Conservation (phyloP, 2,797 vertebrate genomes). For the Sebastes oblongus region DNA sequence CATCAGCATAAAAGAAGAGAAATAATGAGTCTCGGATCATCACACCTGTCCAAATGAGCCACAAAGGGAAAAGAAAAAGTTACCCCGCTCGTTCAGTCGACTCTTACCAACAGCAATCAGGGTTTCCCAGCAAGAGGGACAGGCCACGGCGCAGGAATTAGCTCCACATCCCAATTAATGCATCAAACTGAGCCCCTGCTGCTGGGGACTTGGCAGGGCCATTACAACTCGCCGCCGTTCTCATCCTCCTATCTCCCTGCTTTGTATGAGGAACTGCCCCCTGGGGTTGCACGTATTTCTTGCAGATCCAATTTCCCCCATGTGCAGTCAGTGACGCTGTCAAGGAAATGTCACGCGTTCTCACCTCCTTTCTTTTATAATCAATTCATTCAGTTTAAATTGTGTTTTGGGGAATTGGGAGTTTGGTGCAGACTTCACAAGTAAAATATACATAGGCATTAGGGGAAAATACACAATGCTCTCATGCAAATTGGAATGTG, state of each 20-base stretch:
- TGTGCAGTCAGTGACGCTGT: slow-evolving; percentile 17
- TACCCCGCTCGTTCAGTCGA: background rate
- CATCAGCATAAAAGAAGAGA: background rate
- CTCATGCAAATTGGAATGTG: background rate
- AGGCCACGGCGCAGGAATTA: slow-evolving; percentile 32
- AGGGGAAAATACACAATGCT: background rate
- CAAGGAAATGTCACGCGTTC: slow-evolving; percentile 1
- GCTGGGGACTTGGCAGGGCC: slow-evolving; percentile 16
- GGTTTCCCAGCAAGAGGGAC: slow-evolving; percentile 8
- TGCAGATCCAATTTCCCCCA: slow-evolving; percentile 33
- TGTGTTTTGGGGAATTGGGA: background rate
- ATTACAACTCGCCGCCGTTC: background rate
- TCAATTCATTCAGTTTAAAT: background rate
- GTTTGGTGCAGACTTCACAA: background rate
- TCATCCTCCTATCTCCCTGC: background rate
- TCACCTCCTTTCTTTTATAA: slow-evolving; percentile 6
- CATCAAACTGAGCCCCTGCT: slow-evolving; percentile 28
- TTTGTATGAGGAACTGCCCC: background rate
- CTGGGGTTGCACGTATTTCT: slow-evolving; percentile 19
- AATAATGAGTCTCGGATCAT: slow-evolving; percentile 20
- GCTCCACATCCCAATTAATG: slow-evolving; percentile 51
- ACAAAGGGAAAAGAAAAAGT: background rate
- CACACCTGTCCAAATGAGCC: background rate
- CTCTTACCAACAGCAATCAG: slow-evolving; percentile 18
- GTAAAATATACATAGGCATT: background rate